These are phyloP conservation scores for Lasioglossum calceatum DNA, from an alignment of 2,888 invertebrate genomes.

Conservation along the genomic window DNA sequence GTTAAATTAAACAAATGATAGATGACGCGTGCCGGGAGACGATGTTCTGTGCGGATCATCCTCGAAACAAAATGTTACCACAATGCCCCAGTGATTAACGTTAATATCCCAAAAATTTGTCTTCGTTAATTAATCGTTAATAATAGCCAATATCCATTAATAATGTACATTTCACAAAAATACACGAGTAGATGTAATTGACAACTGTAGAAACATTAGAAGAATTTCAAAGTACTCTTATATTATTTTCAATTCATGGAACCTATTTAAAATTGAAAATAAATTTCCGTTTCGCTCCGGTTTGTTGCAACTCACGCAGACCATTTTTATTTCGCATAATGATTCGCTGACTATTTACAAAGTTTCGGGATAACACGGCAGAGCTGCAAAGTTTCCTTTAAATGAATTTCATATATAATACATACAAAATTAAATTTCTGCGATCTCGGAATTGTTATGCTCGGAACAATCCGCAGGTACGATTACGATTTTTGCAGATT, in stretches of 20 bases:
- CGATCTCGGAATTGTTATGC: neutral
- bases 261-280: too few relatives aligned
- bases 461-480: neutral
- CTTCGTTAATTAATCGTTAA: neutral
- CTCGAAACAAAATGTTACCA: neutral
- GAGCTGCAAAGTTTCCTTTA: neutral
- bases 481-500: neutral
- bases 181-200: too few relatives aligned
- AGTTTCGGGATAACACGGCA: neutral
- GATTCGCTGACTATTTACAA: neutral
- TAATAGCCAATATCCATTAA: neutral
- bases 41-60: neutral
- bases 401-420: neutral
- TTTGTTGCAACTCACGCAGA: neutral
- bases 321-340: neutral
- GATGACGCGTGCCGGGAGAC: neutral
- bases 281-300: neutral
- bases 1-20: slow-evolving; percentile 20
- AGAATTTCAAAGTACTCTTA: neutral
- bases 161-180: neutral
- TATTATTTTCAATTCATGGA: too few relatives aligned
- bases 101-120: too few relatives aligned
- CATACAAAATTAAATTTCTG: neutral
- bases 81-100: too few relatives aligned
- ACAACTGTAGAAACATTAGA: neutral